Evolutionary conservation across 1,140 invertebrate genomes (phyloP).

Genomic region (Stenopsyche tienmushanensis): DNA sequence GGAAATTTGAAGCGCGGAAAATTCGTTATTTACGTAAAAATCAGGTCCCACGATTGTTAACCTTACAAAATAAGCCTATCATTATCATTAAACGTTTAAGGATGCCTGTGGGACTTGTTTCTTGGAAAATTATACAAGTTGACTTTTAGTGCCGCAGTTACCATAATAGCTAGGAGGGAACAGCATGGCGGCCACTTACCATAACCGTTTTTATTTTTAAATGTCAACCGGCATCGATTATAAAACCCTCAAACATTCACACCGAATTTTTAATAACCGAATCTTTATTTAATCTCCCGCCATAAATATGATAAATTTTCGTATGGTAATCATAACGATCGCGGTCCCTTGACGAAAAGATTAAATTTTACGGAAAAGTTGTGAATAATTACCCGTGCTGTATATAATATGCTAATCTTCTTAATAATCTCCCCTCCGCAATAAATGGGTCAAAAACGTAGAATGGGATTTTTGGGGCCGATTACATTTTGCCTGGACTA

Average conservation of each 20-base stretch:
- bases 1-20: too few relatives aligned
- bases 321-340: too few relatives aligned
- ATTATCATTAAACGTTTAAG: slow-evolving; percentile 34
- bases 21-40: too few relatives aligned
- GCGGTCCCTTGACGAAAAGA: neutral
- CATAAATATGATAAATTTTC: too few relatives aligned
- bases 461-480: neutral
- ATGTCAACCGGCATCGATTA: slow-evolving; percentile 25
- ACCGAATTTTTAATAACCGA: too few relatives aligned
- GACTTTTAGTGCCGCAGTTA: slow-evolving; percentile 29
- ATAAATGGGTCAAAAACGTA: neutral
- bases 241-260: too few relatives aligned
- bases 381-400: slow-evolving; percentile 17
- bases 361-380: slow-evolving; percentile 20
- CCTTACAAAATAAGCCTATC: slow-evolving; percentile 25
- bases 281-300: too few relatives aligned
- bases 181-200: slow-evolving; percentile 13
- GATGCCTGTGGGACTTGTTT: slow-evolving; percentile 25
- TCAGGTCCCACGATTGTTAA: slow-evolving; percentile 25
- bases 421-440: neutral
- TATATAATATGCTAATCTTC: slow-evolving; percentile 8
- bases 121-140: slow-evolving; percentile 30
- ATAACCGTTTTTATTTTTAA: slow-evolving; percentile 20
- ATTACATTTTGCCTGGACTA: neutral
- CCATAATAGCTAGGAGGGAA: slow-evolving; percentile 18